phyloP scores from a whole-genome alignment of 2,113 vertebrate species.

The Chamaetylas fuelleborni region DNA sequence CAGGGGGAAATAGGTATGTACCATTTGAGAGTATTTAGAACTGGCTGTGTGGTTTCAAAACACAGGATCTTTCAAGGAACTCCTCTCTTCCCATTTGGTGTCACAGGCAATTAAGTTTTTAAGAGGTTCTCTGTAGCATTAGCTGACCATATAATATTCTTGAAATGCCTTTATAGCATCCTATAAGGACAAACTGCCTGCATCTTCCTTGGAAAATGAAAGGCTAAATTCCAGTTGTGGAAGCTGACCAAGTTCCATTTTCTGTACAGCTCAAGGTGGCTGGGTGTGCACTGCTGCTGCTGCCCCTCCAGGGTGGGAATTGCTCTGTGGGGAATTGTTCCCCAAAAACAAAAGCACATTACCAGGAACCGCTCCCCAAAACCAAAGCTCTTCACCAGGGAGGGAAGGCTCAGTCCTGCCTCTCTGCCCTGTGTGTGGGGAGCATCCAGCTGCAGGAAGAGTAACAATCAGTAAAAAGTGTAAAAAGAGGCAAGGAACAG shows the following conservation, averaged over 20 bases:
- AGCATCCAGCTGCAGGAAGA: neutral
- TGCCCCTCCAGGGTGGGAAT: neutral
- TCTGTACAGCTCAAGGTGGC: neutral
- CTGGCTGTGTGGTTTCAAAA: constrained; percentile 18
- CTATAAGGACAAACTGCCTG: constrained; percentile 26
- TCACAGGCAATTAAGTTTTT: constrained; percentile 53
- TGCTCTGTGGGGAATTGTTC: neutral
- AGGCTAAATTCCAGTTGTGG: neutral
- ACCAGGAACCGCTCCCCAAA: neutral
- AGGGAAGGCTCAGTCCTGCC: neutral
- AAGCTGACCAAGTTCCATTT: neutral
- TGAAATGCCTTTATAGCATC: constrained; percentile 15
- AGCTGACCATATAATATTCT: constrained; percentile 18
- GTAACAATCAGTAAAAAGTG: neutral
- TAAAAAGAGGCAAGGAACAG: neutral
- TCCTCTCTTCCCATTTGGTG: constrained; percentile 24
- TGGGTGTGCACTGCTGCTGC: neutral
- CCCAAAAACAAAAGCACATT: neutral
- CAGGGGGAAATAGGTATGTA: constrained; percentile 1
- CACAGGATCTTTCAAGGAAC: constrained; percentile 16
- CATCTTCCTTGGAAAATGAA: neutral
- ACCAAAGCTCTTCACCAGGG: neutral
- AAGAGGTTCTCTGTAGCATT: constrained; percentile 39
- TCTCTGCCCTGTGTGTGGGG: neutral
- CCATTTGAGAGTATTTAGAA: constrained; percentile 10